These are phyloP conservation scores for Acheta domesticus DNA, from an alignment of 2,888 invertebrate species.

Conservation along the genomic window DNA sequence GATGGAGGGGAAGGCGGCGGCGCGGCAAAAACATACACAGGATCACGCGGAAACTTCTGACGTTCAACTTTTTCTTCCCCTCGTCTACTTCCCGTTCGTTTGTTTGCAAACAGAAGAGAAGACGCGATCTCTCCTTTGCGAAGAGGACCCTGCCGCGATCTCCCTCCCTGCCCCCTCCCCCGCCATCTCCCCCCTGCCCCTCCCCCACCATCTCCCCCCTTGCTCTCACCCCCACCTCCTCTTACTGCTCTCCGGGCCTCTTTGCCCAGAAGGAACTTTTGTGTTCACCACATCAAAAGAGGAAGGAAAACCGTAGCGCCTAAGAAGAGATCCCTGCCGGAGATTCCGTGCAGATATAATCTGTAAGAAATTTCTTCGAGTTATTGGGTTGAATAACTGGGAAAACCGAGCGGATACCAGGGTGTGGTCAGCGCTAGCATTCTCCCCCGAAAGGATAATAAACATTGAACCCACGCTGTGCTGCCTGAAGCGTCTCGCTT, in stretches of 20 bases:
- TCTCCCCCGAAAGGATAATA: not conserved
- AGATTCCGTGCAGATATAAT: not conserved
- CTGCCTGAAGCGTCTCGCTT: not conserved
- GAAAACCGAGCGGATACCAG: not conserved
- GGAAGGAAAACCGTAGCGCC: not conserved
- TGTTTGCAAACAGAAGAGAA: not conserved
- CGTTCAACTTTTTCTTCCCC: not conserved
- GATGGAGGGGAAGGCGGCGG: too few relatives aligned
- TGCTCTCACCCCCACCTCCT: not conserved
- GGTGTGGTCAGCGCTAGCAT: not conserved
- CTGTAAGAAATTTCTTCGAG: slow-evolving; percentile 6
- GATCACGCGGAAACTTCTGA: slow-evolving; percentile 1
- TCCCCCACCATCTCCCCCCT: not conserved
- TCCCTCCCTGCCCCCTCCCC: not conserved
- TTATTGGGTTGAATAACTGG: not conserved
- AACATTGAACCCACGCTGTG: too few relatives aligned
- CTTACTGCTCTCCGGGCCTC: not conserved
- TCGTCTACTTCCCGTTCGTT: not conserved
- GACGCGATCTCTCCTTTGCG: not conserved
- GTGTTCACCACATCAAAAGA: not conserved
- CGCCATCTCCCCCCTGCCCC: not conserved
- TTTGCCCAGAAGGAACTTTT: not conserved
- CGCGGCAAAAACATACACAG: slow-evolving; percentile 4
- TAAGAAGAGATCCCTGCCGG: not conserved
- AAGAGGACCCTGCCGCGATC: not conserved